Conservation (phyloP, 1,140 invertebrate species). For the Cotesia typhae region DNA sequence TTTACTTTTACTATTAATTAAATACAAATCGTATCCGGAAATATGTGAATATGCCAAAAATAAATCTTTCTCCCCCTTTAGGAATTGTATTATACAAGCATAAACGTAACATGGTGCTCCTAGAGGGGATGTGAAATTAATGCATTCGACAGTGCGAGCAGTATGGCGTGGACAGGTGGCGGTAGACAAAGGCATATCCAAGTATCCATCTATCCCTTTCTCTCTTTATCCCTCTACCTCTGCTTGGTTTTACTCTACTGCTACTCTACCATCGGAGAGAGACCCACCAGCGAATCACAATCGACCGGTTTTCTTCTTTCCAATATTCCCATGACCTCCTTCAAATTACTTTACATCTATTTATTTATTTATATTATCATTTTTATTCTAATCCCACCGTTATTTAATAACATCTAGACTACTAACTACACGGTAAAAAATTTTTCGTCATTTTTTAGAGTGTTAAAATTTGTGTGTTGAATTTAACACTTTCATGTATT, state of each 20-base stretch:
- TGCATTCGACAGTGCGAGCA: slow-evolving; percentile 30
- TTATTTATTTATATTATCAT: not conserved
- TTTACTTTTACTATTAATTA: no score
- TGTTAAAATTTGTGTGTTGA: no score
- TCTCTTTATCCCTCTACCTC: slow-evolving; percentile 13
- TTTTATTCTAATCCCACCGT: no score
- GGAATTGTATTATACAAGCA: slow-evolving; percentile 3
- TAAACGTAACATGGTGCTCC: not conserved
- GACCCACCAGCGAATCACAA: slow-evolving; percentile 31
- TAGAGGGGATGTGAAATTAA: slow-evolving; percentile 27
- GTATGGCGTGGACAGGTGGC: slow-evolving; percentile 37
- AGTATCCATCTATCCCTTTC: slow-evolving; percentile 28
- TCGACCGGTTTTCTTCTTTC: slow-evolving; percentile 37
- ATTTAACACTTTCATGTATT: no score
- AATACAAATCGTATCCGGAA: slow-evolving; percentile 6
- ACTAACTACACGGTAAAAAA: no score
- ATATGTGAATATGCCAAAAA: slow-evolving; percentile 21
- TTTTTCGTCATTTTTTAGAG: no score
- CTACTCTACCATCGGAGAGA: not conserved
- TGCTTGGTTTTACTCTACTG: not conserved
- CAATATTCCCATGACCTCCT: slow-evolving; percentile 37
- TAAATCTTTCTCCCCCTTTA: slow-evolving; percentile 11
- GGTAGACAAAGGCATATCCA: slow-evolving; percentile 36
- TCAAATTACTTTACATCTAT: slow-evolving; percentile 32
- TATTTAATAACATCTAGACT: no score